Evolutionary conservation across 2,797 vertebrate genomes (phyloP).

Genomic region (Peromyscus eremicus): DNA sequence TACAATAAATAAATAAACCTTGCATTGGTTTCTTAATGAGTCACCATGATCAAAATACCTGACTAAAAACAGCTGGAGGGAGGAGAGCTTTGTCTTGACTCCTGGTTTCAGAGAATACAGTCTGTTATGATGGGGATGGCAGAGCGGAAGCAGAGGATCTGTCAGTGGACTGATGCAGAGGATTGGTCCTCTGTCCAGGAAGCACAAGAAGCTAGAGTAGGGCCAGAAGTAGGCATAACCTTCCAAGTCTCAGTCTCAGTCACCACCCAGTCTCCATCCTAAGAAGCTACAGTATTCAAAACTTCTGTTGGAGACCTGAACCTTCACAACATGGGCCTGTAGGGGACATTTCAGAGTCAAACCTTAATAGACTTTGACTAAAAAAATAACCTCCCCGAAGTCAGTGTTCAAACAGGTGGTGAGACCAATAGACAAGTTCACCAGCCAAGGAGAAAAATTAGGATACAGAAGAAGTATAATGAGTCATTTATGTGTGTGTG

Average conservation of each 20-base stretch:
- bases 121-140: background rate
- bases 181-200: background rate
- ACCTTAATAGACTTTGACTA: background rate
- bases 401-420: background rate
- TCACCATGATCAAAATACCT: background rate
- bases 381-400: background rate
- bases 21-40: background rate
- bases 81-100: background rate
- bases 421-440: background rate
- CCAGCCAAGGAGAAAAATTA: background rate
- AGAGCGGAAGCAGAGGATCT: background rate
- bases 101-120: background rate
- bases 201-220: background rate
- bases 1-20: no score
- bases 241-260: background rate
- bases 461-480: background rate
- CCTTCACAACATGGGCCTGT: background rate
- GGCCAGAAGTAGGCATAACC: background rate
- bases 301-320: background rate
- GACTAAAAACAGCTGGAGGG: background rate
- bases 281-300: background rate
- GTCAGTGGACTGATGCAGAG: background rate
- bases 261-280: background rate
- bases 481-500: background rate
- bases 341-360: background rate